phyloP scores from a whole-genome alignment of 1,140 invertebrate species.

The Eumeta japonica region DNA sequence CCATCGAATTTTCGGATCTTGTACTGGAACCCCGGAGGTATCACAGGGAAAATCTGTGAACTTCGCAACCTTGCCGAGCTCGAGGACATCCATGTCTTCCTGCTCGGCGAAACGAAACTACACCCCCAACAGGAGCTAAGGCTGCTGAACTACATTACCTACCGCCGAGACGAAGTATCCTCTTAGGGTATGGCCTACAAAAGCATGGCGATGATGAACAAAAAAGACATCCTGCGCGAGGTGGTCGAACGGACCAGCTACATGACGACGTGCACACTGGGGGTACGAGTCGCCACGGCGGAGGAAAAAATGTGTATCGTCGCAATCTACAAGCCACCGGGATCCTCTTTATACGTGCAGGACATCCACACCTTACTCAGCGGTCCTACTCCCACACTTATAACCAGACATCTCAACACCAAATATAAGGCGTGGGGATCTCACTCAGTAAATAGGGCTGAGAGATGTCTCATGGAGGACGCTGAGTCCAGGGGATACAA shows the following conservation, averaged over 20 bases:
- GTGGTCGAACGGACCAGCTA: background rate
- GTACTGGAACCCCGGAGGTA: slow-evolving; percentile 8
- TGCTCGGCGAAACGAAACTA: slow-evolving; percentile 4
- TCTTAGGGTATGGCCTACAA: background rate
- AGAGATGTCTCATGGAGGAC: too few relatives aligned
- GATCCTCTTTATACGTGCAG: background rate
- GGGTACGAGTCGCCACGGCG: background rate
- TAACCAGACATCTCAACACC: too few relatives aligned
- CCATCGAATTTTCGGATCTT: too few relatives aligned
- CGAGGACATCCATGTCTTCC: slow-evolving; percentile 5
- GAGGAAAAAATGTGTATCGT: background rate
- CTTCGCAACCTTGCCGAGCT: background rate
- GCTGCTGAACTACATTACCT: slow-evolving; percentile 4
- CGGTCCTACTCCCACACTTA: too few relatives aligned
- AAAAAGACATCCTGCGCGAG: slow-evolving; percentile 2
- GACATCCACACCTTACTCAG: background rate
- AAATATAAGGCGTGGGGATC: too few relatives aligned
- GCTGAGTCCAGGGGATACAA: too few relatives aligned
- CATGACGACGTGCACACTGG: background rate
- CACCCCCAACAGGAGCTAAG: background rate
- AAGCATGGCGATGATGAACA: background rate
- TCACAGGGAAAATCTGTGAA: background rate
- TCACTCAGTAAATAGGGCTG: too few relatives aligned
- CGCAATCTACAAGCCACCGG: slow-evolving; percentile 1
- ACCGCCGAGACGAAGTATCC: slow-evolving; percentile 2